Evolutionary conservation across 2,888 invertebrate species (phyloP).

Genomic region (Caradrina clavipalpis): DNA sequence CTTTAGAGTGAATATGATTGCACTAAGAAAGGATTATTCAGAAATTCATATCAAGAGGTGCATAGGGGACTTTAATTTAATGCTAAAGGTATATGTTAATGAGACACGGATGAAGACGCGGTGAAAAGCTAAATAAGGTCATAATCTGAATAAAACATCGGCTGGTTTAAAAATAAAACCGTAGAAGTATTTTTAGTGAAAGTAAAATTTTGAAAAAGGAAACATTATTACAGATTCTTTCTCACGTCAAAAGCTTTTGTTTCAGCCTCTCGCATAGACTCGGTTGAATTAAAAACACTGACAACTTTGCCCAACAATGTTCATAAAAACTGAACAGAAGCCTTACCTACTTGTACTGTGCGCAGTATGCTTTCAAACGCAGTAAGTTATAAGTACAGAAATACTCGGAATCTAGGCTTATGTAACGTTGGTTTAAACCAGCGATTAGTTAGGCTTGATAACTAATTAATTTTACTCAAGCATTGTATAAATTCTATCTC

Average conservation of each 20-base stretch:
- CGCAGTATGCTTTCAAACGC: constrained; percentile 2
- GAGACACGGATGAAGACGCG: too few relatives aligned
- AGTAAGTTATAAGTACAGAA: constrained; percentile 16
- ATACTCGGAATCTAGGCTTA: constrained; percentile 19
- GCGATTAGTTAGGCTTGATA: constrained; percentile 7
- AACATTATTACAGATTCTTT: too few relatives aligned
- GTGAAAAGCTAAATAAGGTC: too few relatives aligned
- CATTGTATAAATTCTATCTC: too few relatives aligned
- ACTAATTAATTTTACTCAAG: constrained; percentile 23
- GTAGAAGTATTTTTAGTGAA: too few relatives aligned
- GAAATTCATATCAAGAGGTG: too few relatives aligned
- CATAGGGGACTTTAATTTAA: too few relatives aligned
- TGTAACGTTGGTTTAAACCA: constrained; percentile 3
- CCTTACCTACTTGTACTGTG: not conserved
- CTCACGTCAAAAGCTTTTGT: too few relatives aligned
- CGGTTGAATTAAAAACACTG: constrained; percentile 17
- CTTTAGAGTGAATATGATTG: not conserved
- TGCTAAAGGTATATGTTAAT: too few relatives aligned
- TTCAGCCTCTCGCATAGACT: not conserved
- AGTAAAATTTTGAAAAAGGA: too few relatives aligned
- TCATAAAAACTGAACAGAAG: constrained; percentile 13
- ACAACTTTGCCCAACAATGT: constrained; percentile 14
- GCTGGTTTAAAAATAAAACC: too few relatives aligned
- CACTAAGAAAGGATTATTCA: not conserved
- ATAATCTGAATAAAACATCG: too few relatives aligned